Percentiles rank a stretch among this genome's conserved stretches.
Conservation (phyloP, 1,140 invertebrate species). For the Halictus rubicundus region DNA sequence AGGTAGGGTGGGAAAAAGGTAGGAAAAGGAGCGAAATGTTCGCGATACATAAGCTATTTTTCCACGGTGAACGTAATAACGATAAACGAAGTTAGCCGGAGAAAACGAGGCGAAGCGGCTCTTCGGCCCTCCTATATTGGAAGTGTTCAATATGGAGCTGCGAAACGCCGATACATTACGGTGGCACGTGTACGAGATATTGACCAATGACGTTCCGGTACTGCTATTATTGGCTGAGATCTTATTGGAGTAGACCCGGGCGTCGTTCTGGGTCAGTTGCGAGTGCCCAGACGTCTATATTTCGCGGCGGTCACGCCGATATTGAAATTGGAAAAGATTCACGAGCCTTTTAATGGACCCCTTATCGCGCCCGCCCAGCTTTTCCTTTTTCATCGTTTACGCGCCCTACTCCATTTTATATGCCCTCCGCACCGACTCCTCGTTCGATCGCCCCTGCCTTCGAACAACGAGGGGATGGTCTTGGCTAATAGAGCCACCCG, state of each 20-base stretch:
- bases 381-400: slow-evolving; percentile 9
- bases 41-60: slow-evolving; percentile 35
- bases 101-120: slow-evolving; percentile 28
- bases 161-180: slow-evolving; percentile 60
- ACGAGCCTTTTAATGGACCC: slow-evolving; percentile 35
- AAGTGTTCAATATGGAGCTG: slow-evolving; percentile 61
- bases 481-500: too few species aligned
- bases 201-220: slow-evolving; percentile 60
- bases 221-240: slow-evolving; percentile 61
- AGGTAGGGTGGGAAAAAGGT: background rate
- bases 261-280: slow-evolving; percentile 46
- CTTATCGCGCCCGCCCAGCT: slow-evolving; percentile 6
- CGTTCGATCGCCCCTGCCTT: too few species aligned
- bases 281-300: slow-evolving; percentile 46
- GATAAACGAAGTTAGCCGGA: slow-evolving; percentile 59
- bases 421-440: background rate
- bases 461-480: too few species aligned
- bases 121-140: slow-evolving; percentile 45
- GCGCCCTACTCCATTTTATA: background rate
- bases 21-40: background rate
- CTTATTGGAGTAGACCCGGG: slow-evolving; percentile 54
- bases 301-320: slow-evolving; percentile 46
- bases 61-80: slow-evolving; percentile 44
- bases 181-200: slow-evolving; percentile 63
- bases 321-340: slow-evolving; percentile 57